phyloP scores from a whole-genome alignment of 1,140 invertebrate species.

The Cyrtorhinus lividipennis region DNA sequence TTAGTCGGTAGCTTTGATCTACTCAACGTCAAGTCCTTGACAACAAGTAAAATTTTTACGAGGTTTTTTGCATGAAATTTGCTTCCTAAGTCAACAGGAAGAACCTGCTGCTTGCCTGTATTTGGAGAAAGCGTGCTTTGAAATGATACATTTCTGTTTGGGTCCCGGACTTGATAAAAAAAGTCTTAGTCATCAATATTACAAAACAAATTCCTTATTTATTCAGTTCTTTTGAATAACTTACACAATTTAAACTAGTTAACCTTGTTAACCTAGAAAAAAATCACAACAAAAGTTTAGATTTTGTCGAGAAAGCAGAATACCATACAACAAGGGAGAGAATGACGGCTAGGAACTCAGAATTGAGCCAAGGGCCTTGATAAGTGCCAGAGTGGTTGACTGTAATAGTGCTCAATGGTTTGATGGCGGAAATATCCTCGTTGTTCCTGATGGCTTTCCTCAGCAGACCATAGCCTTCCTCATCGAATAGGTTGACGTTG shows the following conservation, averaged over 20 bases:
- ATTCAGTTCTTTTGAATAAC: neutral
- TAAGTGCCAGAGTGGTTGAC: slow-evolving; percentile 74
- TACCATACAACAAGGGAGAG: slow-evolving; percentile 69
- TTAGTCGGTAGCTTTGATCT: too few relatives aligned
- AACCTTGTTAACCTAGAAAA: too few relatives aligned
- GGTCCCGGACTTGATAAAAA: too few relatives aligned
- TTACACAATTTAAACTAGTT: too few relatives aligned
- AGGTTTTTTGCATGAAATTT: neutral
- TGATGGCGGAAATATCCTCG: slow-evolving; percentile 48
- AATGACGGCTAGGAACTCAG: slow-evolving; percentile 72
- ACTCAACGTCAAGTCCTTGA: neutral
- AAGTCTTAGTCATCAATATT: too few relatives aligned
- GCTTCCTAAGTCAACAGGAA: too few relatives aligned
- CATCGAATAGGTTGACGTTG: slow-evolving; percentile 69
- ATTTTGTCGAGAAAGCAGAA: slow-evolving; percentile 68
- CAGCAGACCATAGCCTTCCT: slow-evolving; percentile 74
- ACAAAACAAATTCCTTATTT: neutral
- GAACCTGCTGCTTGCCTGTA: too few relatives aligned
- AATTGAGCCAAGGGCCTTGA: slow-evolving; percentile 80
- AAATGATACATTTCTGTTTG: too few relatives aligned
- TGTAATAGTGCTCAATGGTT: slow-evolving; percentile 56
- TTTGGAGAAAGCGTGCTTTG: too few relatives aligned
- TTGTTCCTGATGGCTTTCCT: slow-evolving; percentile 56
- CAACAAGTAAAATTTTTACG: slow-evolving; percentile 7
- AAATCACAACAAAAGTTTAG: slow-evolving; percentile 54